Percentiles rank a stretch among this genome's conserved stretches.
Conservation (phyloP, 2,113 vertebrate species). For the Numenius arquata region DNA sequence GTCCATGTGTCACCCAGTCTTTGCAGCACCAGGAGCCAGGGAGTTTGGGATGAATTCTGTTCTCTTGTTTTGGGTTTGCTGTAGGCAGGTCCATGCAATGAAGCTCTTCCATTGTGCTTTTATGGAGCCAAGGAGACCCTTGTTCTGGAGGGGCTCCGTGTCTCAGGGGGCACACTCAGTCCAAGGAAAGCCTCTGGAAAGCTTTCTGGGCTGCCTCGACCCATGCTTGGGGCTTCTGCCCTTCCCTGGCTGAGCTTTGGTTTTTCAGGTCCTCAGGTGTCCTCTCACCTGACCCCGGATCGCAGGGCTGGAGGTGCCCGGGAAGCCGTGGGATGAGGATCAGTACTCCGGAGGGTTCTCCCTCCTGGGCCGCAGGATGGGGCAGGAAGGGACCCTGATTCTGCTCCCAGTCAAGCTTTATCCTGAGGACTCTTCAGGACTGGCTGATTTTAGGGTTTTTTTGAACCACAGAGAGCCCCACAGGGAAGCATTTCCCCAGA, state of each 20-base stretch:
- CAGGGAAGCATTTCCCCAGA: neutral
- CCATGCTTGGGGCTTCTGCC: neutral
- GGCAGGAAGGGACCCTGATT: neutral
- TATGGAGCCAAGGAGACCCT: no score
- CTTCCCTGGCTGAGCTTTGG: neutral
- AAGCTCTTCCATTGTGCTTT: neutral
- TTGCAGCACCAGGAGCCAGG: neutral
- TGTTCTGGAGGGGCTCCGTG: fast-evolving
- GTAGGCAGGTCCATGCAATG: neutral
- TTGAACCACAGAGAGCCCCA: neutral
- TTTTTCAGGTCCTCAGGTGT: neutral
- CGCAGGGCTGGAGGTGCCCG: neutral
- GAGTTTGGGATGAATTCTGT: neutral
- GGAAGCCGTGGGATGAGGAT: neutral
- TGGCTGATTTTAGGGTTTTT: neutral
- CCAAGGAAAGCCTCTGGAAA: neutral
- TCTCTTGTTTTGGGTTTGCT: neutral
- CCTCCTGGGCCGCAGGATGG: neutral
- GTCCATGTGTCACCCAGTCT: fast-evolving
- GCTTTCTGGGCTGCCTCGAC: neutral
- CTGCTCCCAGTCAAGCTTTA: neutral
- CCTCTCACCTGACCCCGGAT: fast-evolving
- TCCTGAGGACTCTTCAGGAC: neutral
- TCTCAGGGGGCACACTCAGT: neutral
- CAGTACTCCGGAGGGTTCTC: fast-evolving